phyloP scores from a whole-genome alignment of 2,113 vertebrate species.

The Tringa solitaria region DNA sequence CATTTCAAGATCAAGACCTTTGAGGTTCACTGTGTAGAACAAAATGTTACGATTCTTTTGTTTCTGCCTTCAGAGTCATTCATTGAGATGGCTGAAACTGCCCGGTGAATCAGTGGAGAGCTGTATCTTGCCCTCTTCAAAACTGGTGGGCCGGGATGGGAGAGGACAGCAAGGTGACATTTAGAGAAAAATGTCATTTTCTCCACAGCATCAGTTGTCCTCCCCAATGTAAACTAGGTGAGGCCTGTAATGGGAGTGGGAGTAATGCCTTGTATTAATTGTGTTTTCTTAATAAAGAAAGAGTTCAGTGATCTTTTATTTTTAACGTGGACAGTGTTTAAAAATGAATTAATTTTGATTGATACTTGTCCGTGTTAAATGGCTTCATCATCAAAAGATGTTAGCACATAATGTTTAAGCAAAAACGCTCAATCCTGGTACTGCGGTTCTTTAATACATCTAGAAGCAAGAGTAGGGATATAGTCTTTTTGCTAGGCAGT shows the following conservation, averaged over 20 bases:
- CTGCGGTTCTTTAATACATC: background rate
- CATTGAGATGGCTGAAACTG: background rate
- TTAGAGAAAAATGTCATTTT: background rate
- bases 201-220: background rate
- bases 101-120: background rate
- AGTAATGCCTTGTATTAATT: background rate
- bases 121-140: background rate
- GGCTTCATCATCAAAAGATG: background rate
- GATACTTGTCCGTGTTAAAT: background rate
- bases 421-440: background rate
- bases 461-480: background rate
- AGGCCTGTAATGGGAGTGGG: background rate
- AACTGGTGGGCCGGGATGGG: background rate
- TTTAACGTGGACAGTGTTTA: background rate
- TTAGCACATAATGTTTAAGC: background rate
- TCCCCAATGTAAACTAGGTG: background rate
- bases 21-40: background rate
- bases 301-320: background rate
- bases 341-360: background rate
- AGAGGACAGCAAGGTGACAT: background rate
- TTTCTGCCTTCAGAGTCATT: background rate
- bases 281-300: background rate
- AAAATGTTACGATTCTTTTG: background rate
- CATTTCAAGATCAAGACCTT: constrained; percentile 58
- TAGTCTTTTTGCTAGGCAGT: background rate